These are phyloP conservation scores for Cherax destructor DNA, from an alignment of 1,140 invertebrate genomes.

Conservation along the genomic window DNA sequence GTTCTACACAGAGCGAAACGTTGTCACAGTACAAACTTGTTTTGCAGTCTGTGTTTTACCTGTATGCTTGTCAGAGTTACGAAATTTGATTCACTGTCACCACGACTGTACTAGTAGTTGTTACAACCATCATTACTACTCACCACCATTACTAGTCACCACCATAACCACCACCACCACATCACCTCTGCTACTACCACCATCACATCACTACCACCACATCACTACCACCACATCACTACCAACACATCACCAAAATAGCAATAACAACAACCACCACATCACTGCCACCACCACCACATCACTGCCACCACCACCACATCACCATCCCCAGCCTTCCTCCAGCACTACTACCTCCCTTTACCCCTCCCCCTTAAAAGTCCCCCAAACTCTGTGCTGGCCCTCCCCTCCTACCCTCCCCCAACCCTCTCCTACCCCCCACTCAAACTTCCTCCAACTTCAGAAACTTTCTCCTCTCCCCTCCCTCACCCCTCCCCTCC, in stretches of 20 bases:
- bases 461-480: constrained; percentile 61
- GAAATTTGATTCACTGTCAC: too few relatives aligned
- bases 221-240: background rate
- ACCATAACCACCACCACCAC: background rate
- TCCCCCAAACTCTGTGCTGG: constrained; percentile 37
- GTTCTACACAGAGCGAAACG: too few relatives aligned
- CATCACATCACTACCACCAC: background rate
- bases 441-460: constrained; percentile 67
- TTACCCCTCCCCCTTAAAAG: constrained; percentile 14
- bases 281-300: background rate
- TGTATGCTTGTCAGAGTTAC: too few relatives aligned
- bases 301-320: background rate
- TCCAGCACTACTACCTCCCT: constrained; percentile 21
- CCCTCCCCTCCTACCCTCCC: constrained; percentile 8
- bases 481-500: constrained; percentile 7
- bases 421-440: background rate
- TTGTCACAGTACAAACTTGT: too few relatives aligned
- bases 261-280: background rate
- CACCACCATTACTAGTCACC: too few relatives aligned
- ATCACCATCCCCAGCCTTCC: background rate
- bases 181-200: background rate
- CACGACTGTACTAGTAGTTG: too few relatives aligned
- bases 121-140: too few relatives aligned
- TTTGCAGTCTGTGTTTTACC: too few relatives aligned
- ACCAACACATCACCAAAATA: background rate